These are phyloP conservation scores for Drosophila setosimentum DNA, from an alignment of 2,888 invertebrate genomes.

Conservation along the genomic window DNA sequence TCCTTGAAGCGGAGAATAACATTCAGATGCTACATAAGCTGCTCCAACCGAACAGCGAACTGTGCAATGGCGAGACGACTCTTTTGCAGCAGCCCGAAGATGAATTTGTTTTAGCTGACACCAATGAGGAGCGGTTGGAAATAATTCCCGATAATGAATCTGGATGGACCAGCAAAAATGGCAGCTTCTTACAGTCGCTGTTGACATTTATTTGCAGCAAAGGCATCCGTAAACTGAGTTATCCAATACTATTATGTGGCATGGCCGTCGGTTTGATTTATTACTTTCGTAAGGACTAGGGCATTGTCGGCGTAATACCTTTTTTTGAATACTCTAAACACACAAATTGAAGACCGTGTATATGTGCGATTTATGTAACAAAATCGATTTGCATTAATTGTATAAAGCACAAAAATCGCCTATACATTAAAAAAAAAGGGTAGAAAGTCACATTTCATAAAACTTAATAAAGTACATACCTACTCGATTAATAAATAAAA, in stretches of 20 bases:
- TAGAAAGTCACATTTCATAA: not conserved
- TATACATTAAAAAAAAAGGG: constrained; percentile 1
- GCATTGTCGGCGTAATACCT: constrained; percentile 14
- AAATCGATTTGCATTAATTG: constrained; percentile 56
- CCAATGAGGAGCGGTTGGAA: not conserved
- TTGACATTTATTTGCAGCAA: constrained; percentile 31
- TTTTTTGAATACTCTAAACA: not conserved
- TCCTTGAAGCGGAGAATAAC: constrained; percentile 51
- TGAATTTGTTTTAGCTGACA: not conserved
- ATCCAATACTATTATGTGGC: constrained; percentile 62
- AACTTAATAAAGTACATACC: not conserved
- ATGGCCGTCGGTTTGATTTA: constrained; percentile 63
- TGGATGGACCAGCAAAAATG: constrained; percentile 1
- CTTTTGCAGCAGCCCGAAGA: not conserved
- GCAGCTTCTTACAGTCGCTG: constrained; percentile 31
- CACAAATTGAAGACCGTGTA: constrained; percentile 29
- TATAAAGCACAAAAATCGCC: constrained; percentile 35
- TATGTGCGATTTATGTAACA: constrained; percentile 10
- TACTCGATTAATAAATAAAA: constrained; percentile 19
- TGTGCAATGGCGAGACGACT: not conserved
- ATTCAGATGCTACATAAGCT: constrained; percentile 50
- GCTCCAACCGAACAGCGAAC: constrained; percentile 29
- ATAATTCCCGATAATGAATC: not conserved
- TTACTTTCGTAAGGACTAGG: constrained; percentile 62
- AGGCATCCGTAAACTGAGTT: constrained; percentile 42